Evolutionary conservation across 2,113 vertebrate species (phyloP).

Genomic region (Lampris incognitus): DNA sequence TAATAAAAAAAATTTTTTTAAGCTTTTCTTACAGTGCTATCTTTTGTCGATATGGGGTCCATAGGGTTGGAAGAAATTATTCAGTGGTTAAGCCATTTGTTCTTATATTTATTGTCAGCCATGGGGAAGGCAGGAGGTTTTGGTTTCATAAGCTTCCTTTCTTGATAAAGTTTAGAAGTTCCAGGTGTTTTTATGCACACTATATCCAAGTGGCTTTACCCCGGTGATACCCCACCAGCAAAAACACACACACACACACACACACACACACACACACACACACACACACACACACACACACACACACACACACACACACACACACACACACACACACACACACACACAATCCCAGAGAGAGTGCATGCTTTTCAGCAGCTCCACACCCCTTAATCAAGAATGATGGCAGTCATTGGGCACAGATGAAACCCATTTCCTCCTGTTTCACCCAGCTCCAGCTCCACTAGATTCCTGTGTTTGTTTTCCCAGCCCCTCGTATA

Average conservation of each 20-base stretch:
- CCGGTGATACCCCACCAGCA: conserved; percentile 15
- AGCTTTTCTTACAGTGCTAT: background rate
- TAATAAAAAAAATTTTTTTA: no score
- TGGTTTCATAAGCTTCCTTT: conserved; percentile 34
- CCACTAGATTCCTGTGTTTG: conserved; percentile 64
- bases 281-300: conserved; percentile 6
- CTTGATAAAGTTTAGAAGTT: conserved; percentile 35
- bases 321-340: conserved; percentile 15
- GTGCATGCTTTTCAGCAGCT: conserved; percentile 53
- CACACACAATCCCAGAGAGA: conserved; percentile 23
- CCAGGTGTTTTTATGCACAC: conserved; percentile 41
- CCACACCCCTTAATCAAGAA: conserved; percentile 67
- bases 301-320: conserved; percentile 14
- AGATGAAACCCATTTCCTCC: conserved; percentile 76
- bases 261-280: background rate
- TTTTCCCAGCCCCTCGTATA: conserved; percentile 49
- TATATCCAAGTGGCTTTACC: conserved; percentile 19
- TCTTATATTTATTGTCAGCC: background rate
- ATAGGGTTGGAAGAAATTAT: background rate
- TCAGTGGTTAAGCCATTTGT: background rate
- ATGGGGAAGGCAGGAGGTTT: conserved; percentile 9
- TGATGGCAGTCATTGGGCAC: conserved; percentile 68
- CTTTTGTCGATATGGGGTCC: background rate
- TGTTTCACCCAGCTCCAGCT: conserved; percentile 49
- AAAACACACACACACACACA: background rate